A percentile compares a stretch with the other conserved stretches of the same genome.
Conservation (phyloP, 2,113 vertebrate species). For the Cacatua alba region DNA sequence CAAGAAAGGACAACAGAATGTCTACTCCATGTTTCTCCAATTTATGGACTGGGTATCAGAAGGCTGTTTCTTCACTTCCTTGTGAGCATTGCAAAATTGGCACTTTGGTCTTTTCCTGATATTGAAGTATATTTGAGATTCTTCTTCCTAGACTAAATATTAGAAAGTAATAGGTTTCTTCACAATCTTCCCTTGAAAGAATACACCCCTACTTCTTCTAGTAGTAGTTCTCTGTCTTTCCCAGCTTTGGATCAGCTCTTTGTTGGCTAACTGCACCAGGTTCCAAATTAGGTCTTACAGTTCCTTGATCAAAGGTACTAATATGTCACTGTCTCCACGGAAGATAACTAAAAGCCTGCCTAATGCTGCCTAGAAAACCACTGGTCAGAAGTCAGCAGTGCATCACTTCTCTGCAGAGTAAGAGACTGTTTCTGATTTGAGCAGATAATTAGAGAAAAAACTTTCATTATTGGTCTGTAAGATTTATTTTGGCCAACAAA, state of each 20-base stretch:
- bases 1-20: background rate
- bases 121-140: background rate
- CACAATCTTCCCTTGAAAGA: background rate
- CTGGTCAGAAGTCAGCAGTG: background rate
- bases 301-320: background rate
- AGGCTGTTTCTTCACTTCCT: background rate
- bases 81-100: background rate
- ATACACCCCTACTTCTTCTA: background rate
- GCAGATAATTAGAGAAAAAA: background rate
- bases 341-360: background rate
- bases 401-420: background rate
- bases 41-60: background rate
- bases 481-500: background rate
- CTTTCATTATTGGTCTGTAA: background rate
- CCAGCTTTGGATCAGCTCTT: background rate
- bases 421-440: background rate
- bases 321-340: background rate
- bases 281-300: background rate
- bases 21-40: background rate
- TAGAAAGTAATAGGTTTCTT: background rate
- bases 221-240: background rate
- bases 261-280: background rate
- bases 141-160: fast-evolving
- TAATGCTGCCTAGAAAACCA: background rate
- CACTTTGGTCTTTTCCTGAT: background rate